Evolutionary conservation across 2,888 invertebrate genomes (phyloP), one percentile per base, ranked within the genome.

Genomic region (Spilarctia lutea): DNA sequence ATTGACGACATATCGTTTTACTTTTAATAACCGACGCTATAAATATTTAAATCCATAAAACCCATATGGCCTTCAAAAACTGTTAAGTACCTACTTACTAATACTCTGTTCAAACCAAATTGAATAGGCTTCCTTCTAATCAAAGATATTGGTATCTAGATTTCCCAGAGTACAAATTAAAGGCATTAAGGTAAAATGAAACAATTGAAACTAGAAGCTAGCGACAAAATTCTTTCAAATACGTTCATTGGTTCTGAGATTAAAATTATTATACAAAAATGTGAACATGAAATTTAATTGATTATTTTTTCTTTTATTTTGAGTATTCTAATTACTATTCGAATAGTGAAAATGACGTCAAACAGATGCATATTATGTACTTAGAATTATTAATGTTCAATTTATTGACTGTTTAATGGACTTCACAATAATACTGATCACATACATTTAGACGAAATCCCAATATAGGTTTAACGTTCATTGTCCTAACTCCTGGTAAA

Each of bases 351-450:
- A 60, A 52, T 69, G 56, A 69, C 69, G 69, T 69, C 11, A 24
- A 33, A 52, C 20, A 24, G 24, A 56, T 52, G 24, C 24, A 16
- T n/a, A 68, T 2, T 24, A 1, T 33, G 60, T 35, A 35, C 30
- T 45, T 66, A 8, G 56, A 24, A n/a, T 56, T 13, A 63, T 30
- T 63, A 63, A 45, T 52, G 48, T 68, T 60, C 39, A 52, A 69
- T 68, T 63, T 45, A 66, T 48, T 60, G 35, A 66, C 52, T 30
- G 13, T 8, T 30, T 60, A 67, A 63, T 16, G 65, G n/a, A 56
- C 16, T 60, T 60, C 45, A 7, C 7, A 45, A 45, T 24, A 42
- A 42, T 30, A 48, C 65, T 60, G 63, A 10, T 74, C 74, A 74
- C 20, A 3, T 2, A 16, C 63, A 24, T 60, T 67, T 2, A 20